phyloP scores from a whole-genome alignment of 2,797 vertebrate genomes.

The Rhynchonycteris naso region DNA sequence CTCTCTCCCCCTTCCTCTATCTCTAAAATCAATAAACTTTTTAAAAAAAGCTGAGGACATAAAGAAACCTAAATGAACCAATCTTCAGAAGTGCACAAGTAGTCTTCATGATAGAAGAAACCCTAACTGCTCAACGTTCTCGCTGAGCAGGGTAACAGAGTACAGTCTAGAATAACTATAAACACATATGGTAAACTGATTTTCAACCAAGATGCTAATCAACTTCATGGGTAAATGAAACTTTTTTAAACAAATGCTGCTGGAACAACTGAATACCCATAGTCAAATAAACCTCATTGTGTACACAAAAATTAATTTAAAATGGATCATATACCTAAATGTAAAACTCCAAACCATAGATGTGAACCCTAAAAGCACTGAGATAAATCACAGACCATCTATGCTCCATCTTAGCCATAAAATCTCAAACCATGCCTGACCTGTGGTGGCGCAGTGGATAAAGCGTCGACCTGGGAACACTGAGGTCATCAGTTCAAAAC shows the following conservation, averaged over 20 bases:
- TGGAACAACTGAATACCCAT: neutral
- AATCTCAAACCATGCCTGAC: neutral
- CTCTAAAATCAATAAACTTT: too few relatives aligned
- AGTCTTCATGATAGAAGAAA: neutral
- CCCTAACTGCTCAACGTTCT: neutral
- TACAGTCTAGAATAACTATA: neutral
- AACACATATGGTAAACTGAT: neutral
- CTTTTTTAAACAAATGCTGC: conserved; percentile 18
- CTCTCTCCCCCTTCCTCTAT: too few relatives aligned
- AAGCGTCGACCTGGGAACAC: too few relatives aligned
- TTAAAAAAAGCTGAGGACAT: neutral
- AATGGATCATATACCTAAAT: neutral
- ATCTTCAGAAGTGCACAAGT: neutral
- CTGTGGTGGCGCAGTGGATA: too few relatives aligned
- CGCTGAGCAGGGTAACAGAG: neutral
- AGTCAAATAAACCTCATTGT: conserved; percentile 33
- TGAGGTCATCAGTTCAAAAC: too few relatives aligned
- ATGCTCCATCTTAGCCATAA: neutral
- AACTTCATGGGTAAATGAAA: neutral
- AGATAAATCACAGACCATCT: neutral
- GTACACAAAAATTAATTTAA: conserved; percentile 24
- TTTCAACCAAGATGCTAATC: neutral
- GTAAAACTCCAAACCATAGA: neutral
- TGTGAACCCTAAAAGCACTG: neutral
- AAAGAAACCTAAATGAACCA: conserved; percentile 39